phyloP scores from a whole-genome alignment of 2,888 invertebrate genomes.

The Sphaeridia pumilis region DNA sequence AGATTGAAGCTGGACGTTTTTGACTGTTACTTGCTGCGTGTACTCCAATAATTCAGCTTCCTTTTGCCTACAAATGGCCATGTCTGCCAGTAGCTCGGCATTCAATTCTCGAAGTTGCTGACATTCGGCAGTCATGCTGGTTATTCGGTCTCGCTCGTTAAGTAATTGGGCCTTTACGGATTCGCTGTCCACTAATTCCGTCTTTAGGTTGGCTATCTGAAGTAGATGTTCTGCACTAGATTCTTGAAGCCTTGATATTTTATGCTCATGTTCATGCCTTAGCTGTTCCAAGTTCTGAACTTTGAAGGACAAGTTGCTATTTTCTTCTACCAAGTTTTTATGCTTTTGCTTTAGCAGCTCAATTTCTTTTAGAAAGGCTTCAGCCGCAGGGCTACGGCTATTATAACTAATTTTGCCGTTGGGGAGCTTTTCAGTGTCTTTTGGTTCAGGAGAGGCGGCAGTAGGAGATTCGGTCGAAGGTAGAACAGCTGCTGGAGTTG shows the following conservation, averaged over 20 bases:
- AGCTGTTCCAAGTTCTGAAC: conserved; percentile 52
- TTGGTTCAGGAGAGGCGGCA: conserved; percentile 5
- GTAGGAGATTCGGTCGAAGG: neutral
- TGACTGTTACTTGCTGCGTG: conserved; percentile 65
- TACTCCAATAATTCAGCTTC: conserved; percentile 68
- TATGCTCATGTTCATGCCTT: conserved; percentile 48
- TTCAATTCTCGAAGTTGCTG: conserved; percentile 48
- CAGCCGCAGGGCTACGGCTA: conserved; percentile 43
- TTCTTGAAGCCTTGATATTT: conserved; percentile 47
- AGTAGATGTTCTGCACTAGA: conserved; percentile 49
- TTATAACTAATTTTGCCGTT: conserved; percentile 36
- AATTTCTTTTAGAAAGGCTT: conserved; percentile 43
- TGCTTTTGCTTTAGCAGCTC: conserved; percentile 51
- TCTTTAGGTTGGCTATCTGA: conserved; percentile 46
- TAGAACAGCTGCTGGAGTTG: neutral
- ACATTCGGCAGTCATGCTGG: conserved; percentile 45
- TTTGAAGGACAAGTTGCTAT: conserved; percentile 45
- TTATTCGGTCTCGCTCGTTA: conserved; percentile 44
- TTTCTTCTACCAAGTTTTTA: conserved; percentile 50
- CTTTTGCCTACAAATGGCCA: conserved; percentile 54
- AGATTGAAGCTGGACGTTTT: conserved; percentile 61
- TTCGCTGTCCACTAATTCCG: conserved; percentile 46
- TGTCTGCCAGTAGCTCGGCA: conserved; percentile 54
- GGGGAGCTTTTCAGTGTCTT: conserved; percentile 6
- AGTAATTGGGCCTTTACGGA: conserved; percentile 50